Base-by-base conservation (phyloP, 2,113 vertebrate genomes). In the Gopherus evgoodei region DNA sequence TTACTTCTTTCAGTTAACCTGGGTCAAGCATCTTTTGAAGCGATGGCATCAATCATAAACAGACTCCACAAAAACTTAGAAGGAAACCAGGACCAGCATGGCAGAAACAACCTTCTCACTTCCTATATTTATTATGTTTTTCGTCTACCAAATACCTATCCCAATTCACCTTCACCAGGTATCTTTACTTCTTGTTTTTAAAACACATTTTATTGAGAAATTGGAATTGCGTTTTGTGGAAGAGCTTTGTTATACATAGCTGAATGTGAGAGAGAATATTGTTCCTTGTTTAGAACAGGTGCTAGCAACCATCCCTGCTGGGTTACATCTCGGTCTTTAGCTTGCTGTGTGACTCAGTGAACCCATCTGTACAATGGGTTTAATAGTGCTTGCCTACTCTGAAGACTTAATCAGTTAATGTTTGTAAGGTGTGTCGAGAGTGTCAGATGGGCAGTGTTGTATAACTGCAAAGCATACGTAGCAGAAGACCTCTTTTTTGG, bases 71-170 rank as follows among this genome's bases (percentile, higher is more conserved):
- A 99, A 97, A 99, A 99, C 98, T 94, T 99, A 97, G 99, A 99
- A 97, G 99, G 99, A 94, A 99, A 98, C 97, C 99, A 99, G 96
- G 99, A 99, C 97, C 99, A 99, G 98, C 99, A 99, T 2, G 99
- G 99, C 79, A 99, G 99, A 85, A 99, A 99, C 96, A 99, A 98
- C 97, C 98, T 99, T 82, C 99, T 99, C n/a, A 99, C 99, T 44
- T 99, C 99, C 5, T 99, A 99, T 93, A 99, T 99, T 97, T 98
- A 99, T 97, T 99, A 99, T 2, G 99, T 99, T 97, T 99, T 99
- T 98, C 99, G 99, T 44, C 98, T 99, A 65, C 99, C 99, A 42
- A 99, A 99, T 97, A 98, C 98, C 42, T 99, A 99, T 88, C 99
- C 99, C 96, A 99, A 99, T 97, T 99, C 99, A 1, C 98, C 99